Base-by-base conservation (phyloP, 2,113 vertebrate species). In the Pogonocichla stellata region DNA sequence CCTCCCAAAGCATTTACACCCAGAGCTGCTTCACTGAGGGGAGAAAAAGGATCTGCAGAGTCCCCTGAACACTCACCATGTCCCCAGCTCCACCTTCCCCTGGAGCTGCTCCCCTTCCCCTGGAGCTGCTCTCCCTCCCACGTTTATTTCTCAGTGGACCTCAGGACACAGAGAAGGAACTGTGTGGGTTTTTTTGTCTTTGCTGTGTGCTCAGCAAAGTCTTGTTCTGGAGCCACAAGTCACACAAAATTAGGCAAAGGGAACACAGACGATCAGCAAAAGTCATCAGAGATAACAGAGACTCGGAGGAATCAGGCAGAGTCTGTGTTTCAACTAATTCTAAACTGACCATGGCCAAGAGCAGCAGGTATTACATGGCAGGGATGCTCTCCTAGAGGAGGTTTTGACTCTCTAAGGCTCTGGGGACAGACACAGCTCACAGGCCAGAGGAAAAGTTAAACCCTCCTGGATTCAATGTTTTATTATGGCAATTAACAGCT, bases 1-100 rank as follows among this genome's bases (percentile, higher is more conserved):
- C 22, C 69, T 19, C 67, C 36, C 20, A 26, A 48, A 65, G 45
- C 1, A 0, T 16, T 57, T 34, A 16, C 3, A 66, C 1, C 0
- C 22, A 22, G 40, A 64, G 58, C 53, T 33, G 78, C 19, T 33
- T n/a, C 33, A 1, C 8, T 5, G 23, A 33, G 38, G n/a, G 33
- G 53, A n/a, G 28, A 26, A 43, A 31, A 36, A 38, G 25, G 7
- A 51, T 54, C 48, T 23, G 24, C 14, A 33, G 43, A 83, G 53
- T 40, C 8, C 23, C 12, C 3, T 5, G 29, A 50, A 34, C 57
- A 33, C 14, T 7, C 4, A 1, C 7, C 2, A 11, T 1, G 5
- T 4, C 29, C 25, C 15, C 48, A 28, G 38, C 40, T 60, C 33
- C 19, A 11, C 3, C 2, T 29, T 36, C 10, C 31, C 25, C 71